Evolutionary conservation across 2,113 vertebrate species (phyloP), one percentile per base, ranked within the genome.

Genomic region (Ameiurus melas): DNA sequence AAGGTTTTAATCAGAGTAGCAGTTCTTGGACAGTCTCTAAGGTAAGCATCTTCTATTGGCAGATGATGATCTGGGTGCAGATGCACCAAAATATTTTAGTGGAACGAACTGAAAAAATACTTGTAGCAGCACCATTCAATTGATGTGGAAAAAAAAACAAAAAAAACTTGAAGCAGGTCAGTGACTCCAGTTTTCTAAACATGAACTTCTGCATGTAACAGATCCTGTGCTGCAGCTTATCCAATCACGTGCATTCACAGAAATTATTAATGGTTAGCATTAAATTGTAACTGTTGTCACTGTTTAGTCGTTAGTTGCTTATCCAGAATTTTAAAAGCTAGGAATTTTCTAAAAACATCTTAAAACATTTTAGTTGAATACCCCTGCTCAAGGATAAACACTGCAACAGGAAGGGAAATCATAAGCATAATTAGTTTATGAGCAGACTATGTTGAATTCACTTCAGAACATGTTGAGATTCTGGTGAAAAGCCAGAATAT

Each of bases 371-470:
- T 55, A 30, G n/a, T 22, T 81, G 43, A 58, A 81, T 17, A n/a
- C 27, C 25, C 4, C 39, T 77, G 39, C 73, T 77, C 7, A 43
- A 30, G 19, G 33, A 19, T 20, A n/a, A n/a, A 33, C 19, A 14
- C 79, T 58, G n/a, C 53, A 58, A 17, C 30, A 58, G 7, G 17
- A 57, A 58, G 3, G 0, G 36, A 81, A 81, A 81, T 51, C 22
- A 47, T 79, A 20, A 20, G 30, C 30, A 60, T 58, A 58, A 58
- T 33, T 82, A 58, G 30, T 58, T 58, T 55, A 80, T 33, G 30
- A 33, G 17, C 10, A 82, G 30, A 57, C n/a, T 36, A 60, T 75
- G 22, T 75, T 86, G n/a, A 60, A 17, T 86, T 86, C 53, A 75
- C 25, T 43, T 86, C 1, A 82, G 79, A 60, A 25, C 80, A 19